Conservation (phyloP, 2,888 invertebrate genomes). For the Zonitis immaculata region DNA sequence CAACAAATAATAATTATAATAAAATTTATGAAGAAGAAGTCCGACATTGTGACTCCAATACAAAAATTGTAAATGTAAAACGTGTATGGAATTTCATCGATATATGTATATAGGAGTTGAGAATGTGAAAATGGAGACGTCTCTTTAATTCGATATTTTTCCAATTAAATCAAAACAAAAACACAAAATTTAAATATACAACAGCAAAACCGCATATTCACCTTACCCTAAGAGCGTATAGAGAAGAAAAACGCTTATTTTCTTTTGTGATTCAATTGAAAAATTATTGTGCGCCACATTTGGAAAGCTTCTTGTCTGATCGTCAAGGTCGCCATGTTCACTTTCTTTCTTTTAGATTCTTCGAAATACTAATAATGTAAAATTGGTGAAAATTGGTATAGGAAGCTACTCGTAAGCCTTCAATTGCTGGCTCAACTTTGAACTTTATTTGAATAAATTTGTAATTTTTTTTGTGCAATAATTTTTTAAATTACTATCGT, state of each 20-base stretch:
- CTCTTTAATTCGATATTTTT: not conserved
- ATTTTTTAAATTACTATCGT: not conserved
- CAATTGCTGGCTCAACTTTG: no score
- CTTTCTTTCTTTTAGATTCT: constrained; percentile 34
- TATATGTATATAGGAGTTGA: no score
- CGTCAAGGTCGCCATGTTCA: constrained; percentile 36
- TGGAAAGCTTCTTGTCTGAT: constrained; percentile 4
- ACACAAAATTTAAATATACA: no score
- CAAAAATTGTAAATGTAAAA: constrained; percentile 1
- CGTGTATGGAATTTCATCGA: constrained; percentile 1
- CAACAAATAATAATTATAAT: not conserved
- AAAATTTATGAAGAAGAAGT: not conserved
- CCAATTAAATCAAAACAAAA: no score
- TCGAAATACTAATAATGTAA: not conserved
- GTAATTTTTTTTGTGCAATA: no score
- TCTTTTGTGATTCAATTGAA: no score
- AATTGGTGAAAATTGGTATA: not conserved
- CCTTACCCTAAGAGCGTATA: no score
- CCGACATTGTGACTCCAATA: constrained; percentile 1
- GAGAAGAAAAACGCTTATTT: no score
- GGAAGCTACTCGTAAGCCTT: not conserved
- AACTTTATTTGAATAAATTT: no score
- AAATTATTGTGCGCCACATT: constrained; percentile 11
- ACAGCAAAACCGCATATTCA: no score
- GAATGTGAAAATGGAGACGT: constrained; percentile 1